Percentiles rank a stretch among this genome's conserved stretches.
Evolutionary conservation across 2,113 vertebrate species (phyloP).

Genomic region (Oplegnathus fasciatus): DNA sequence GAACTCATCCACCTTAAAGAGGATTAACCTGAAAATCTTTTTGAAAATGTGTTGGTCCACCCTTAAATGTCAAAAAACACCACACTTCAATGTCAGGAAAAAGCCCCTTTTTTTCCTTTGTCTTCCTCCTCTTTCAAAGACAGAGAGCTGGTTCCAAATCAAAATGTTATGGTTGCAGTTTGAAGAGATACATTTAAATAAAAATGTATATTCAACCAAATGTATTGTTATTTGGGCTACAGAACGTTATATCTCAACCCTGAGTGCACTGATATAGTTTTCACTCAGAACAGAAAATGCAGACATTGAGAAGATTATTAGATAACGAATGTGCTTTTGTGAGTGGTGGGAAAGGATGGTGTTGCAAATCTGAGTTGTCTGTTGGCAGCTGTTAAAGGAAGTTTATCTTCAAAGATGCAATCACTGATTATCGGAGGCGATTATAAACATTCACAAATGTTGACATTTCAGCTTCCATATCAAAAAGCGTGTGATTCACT

Average conservation of each 20-base stretch:
- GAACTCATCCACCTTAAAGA: neutral
- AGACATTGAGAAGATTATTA: constrained; percentile 24
- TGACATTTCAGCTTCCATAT: constrained; percentile 57
- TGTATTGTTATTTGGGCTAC: neutral
- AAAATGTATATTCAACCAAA: neutral
- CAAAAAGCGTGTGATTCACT: constrained; percentile 36
- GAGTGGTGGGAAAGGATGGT: constrained; percentile 9
- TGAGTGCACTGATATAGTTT: neutral
- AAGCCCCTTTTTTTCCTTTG: too few species aligned
- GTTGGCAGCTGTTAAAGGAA: constrained; percentile 29
- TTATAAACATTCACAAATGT: constrained; percentile 51
- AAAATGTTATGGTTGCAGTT: neutral
- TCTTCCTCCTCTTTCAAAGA: neutral
- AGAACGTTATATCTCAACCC: neutral
- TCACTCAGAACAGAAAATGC: neutral
- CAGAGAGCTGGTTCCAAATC: neutral
- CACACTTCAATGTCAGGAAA: neutral
- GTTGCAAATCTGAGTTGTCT: constrained; percentile 34
- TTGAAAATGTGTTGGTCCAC: neutral
- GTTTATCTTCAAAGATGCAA: constrained; percentile 47
- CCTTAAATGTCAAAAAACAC: neutral
- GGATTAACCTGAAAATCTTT: too few species aligned
- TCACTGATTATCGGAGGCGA: constrained; percentile 36
- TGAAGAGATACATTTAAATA: neutral
- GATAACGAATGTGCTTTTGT: constrained; percentile 34